Percentiles rank a stretch among this genome's conserved stretches.
Evolutionary conservation across 2,888 invertebrate species (phyloP).

Genomic region (Tipula confusa): DNA sequence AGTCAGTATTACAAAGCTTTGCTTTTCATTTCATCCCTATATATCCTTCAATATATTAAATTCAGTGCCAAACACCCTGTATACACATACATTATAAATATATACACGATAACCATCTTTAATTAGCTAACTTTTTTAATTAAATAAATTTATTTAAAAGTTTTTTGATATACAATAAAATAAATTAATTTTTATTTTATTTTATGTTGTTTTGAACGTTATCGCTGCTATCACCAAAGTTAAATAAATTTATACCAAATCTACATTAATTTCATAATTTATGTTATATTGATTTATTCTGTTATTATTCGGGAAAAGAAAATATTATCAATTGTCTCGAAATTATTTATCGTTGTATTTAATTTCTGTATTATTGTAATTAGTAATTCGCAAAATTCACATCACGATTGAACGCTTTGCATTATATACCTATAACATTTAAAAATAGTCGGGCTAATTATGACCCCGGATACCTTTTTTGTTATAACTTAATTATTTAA

Average conservation of each 20-base stretch:
- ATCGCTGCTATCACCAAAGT: background rate
- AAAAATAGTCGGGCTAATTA: too few relatives aligned
- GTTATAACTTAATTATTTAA: background rate
- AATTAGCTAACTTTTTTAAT: background rate
- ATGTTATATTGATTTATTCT: background rate
- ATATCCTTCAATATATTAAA: too few relatives aligned
- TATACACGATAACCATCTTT: background rate
- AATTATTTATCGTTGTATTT: background rate
- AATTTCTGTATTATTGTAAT: background rate
- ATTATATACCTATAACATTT: too few relatives aligned
- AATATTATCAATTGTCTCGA: background rate
- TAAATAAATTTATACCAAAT: background rate
- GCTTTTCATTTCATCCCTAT: too few relatives aligned
- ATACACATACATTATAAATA: too few relatives aligned
- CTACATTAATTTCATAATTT: background rate
- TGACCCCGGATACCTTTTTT: too few relatives aligned
- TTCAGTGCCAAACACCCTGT: too few relatives aligned
- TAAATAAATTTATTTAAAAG: background rate
- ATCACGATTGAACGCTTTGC: background rate
- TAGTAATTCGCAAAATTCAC: too few relatives aligned
- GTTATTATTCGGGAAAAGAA: background rate
- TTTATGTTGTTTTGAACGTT: background rate
- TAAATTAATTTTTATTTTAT: background rate
- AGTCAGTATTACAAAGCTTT: too few relatives aligned
- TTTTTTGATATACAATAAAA: background rate